These are phyloP conservation scores for Myxocyprinus asiaticus DNA, from an alignment of 2,113 vertebrate species.

Conservation along the genomic window DNA sequence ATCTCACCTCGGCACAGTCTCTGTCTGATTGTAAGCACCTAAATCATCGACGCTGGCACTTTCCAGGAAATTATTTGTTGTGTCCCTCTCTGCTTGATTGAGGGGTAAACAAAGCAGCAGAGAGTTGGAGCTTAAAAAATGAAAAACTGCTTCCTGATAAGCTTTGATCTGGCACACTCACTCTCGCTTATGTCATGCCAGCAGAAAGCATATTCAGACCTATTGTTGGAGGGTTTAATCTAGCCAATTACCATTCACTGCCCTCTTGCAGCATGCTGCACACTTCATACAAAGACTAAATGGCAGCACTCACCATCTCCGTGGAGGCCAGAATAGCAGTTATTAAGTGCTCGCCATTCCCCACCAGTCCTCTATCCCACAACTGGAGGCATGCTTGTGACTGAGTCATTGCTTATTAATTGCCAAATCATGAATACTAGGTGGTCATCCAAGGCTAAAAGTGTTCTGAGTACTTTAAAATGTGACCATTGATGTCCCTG, in stretches of 20 bases:
- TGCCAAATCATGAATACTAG: conserved; percentile 41
- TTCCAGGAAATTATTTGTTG: conserved; percentile 65
- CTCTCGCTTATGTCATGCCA: conserved; percentile 10
- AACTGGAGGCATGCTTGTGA: conserved; percentile 43
- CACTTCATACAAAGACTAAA: conserved; percentile 37
- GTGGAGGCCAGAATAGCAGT: conserved; percentile 25
- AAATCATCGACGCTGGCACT: conserved; percentile 59
- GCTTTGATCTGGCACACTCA: conserved; percentile 45
- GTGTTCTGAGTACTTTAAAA: conserved; percentile 29
- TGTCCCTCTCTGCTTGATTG: conserved; percentile 52
- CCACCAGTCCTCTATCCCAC: not conserved
- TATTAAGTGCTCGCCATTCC: conserved; percentile 35
- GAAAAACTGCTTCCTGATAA: conserved; percentile 28
- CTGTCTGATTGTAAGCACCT: conserved; percentile 47
- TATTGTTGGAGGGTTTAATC: conserved; percentile 20
- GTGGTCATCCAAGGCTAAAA: conserved; percentile 33
- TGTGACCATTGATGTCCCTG: conserved; percentile 21
- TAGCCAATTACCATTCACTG: conserved; percentile 5
- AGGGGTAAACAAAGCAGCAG: conserved; percentile 49
- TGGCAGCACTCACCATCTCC: conserved; percentile 16
- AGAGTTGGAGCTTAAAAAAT: not conserved
- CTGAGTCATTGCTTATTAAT: conserved; percentile 44
- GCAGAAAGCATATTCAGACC: conserved; percentile 8
- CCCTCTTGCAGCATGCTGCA: conserved; percentile 2
- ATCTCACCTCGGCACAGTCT: conserved; percentile 50